A percentile compares a stretch with the other conserved stretches of the same genome.
phyloP scores from a whole-genome alignment of 2,113 vertebrate species.

The Dolichotis patagonum region DNA sequence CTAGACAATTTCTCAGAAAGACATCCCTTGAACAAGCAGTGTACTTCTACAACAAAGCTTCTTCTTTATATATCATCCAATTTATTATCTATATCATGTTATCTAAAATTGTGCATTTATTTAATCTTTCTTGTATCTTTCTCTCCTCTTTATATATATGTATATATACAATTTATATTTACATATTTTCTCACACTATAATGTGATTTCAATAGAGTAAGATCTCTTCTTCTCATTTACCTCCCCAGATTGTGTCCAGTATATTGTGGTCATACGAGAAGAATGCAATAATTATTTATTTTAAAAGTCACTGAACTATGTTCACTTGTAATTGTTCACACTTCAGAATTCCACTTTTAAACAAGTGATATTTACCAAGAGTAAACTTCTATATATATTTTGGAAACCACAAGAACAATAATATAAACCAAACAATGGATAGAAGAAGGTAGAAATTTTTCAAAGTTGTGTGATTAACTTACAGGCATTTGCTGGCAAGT shows the following conservation, averaged over 20 bases:
- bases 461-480: neutral
- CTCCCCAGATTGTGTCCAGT: neutral
- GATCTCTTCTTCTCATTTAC: neutral
- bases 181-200: neutral
- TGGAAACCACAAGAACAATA: neutral
- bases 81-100: neutral
- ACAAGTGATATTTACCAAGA: neutral
- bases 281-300: constrained; percentile 17
- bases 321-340: neutral
- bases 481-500: neutral
- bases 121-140: neutral
- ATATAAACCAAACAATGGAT: neutral
- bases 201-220: neutral
- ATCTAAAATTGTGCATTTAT: neutral
- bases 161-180: too few species aligned
- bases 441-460: neutral
- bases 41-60: neutral
- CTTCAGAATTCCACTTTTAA: neutral
- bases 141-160: neutral
- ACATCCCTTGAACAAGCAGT: neutral
- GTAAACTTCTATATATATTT: neutral
- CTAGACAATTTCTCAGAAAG: neutral
- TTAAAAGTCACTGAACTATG: neutral
- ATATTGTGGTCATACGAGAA: neutral
- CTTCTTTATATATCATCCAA: neutral